Evolutionary conservation across 2,888 invertebrate species (phyloP).

Genomic region (Notocelia uddmanniana): DNA sequence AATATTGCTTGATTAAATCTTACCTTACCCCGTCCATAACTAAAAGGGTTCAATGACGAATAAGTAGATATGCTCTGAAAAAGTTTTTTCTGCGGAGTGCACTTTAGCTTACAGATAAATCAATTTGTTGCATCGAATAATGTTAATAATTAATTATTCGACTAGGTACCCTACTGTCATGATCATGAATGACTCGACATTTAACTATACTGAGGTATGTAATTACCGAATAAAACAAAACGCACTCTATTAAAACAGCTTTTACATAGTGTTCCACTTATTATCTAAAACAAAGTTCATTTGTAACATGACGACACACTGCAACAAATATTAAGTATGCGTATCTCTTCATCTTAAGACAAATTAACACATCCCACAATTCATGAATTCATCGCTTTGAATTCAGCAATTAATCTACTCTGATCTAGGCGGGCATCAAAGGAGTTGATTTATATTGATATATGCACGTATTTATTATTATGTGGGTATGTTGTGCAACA

Average conservation of each 20-base stretch:
- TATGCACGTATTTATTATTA: conserved; percentile 32
- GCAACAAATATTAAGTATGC: background rate
- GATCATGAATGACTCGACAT: no score
- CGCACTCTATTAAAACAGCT: background rate
- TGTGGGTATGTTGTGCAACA: conserved; percentile 46
- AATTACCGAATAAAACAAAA: no score
- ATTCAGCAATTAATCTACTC: conserved; percentile 37
- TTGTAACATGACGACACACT: background rate
- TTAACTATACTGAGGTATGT: no score
- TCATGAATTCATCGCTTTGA: conserved; percentile 35
- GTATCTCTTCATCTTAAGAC: conserved; percentile 8
- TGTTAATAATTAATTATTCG: no score
- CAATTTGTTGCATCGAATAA: background rate
- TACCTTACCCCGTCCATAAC: background rate
- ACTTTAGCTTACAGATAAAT: background rate
- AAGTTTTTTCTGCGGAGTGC: background rate
- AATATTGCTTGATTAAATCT: background rate
- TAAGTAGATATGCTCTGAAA: no score
- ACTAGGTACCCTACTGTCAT: background rate
- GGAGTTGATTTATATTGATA: conserved; percentile 44
- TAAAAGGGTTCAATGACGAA: background rate
- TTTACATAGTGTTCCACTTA: conserved; percentile 15
- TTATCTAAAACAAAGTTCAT: conserved; percentile 14
- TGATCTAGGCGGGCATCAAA: conserved; percentile 38
- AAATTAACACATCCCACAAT: conserved; percentile 39